A percentile compares a stretch with the other conserved stretches of the same genome.
phyloP scores from a whole-genome alignment of 2,888 invertebrate genomes.

The Agonopterix heracliana region DNA sequence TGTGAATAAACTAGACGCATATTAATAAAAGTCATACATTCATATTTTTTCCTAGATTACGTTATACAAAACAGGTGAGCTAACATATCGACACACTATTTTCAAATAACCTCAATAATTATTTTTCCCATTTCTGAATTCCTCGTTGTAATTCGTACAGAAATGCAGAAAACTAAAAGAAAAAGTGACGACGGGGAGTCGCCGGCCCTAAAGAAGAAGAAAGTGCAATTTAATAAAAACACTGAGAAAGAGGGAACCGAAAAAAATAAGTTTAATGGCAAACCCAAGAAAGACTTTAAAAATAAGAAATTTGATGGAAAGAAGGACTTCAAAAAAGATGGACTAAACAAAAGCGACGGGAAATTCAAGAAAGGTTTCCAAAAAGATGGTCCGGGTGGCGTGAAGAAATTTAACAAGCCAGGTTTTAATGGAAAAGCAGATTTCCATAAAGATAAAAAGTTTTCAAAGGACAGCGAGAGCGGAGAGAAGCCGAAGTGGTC shows the following conservation, averaged over 20 bases:
- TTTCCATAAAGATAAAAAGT: conserved; percentile 24
- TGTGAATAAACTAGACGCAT: no score
- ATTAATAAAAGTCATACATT: neutral
- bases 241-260: conserved; percentile 11
- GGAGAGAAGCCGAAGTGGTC: conserved; percentile 80
- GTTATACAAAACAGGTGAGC: neutral
- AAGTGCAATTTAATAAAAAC: conserved; percentile 29
- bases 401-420: conserved; percentile 23
- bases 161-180: conserved; percentile 61
- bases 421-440: conserved; percentile 28
- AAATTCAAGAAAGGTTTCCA: conserved; percentile 9
- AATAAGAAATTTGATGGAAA: neutral
- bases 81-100: neutral
- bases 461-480: conserved; percentile 32
- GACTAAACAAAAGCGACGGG: conserved; percentile 11
- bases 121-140: conserved; percentile 2
- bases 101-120: neutral
- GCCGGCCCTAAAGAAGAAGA: conserved; percentile 45
- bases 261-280: conserved; percentile 12
- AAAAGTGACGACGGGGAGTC: conserved; percentile 35
- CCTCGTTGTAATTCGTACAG: no score
- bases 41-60: neutral
- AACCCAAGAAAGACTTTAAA: conserved; percentile 5
- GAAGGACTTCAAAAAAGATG: neutral
- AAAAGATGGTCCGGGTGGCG: conserved; percentile 20